A percentile compares a stretch with the other conserved stretches of the same genome.
Evolutionary conservation across 2,113 vertebrate species (phyloP).

Genomic region (Lophotis ruficrista): DNA sequence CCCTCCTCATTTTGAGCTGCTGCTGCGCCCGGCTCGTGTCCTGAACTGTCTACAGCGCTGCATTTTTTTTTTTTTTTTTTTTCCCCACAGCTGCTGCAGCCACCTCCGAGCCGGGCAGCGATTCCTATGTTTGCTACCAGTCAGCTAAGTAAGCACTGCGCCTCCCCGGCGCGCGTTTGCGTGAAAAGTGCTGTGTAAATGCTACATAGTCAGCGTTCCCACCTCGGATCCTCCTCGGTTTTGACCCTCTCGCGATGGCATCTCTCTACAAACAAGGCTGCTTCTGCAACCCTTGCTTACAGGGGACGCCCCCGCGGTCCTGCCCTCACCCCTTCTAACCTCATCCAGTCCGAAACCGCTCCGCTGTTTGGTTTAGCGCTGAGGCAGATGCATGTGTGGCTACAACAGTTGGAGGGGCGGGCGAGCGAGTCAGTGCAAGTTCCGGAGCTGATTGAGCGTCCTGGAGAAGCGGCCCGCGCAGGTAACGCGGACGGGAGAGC

Average conservation of each 20-base stretch:
- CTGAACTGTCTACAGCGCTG: not conserved
- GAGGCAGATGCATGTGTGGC: conserved; percentile 53
- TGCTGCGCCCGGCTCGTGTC: fast-evolving
- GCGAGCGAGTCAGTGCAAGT: not conserved
- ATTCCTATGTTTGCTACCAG: not conserved
- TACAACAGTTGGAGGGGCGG: conserved; percentile 3
- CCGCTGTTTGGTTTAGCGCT: not conserved
- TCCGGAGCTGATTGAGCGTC: not conserved
- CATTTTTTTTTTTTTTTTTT: too few relatives aligned
- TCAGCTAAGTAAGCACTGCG: not conserved
- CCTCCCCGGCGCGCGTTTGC: not conserved
- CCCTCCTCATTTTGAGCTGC: not conserved
- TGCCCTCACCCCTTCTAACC: not conserved
- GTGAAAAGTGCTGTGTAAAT: conserved; percentile 46
- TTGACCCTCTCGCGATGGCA: not conserved
- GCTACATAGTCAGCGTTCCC: conserved; percentile 43
- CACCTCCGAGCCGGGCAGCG: not conserved
- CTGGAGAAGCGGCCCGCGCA: not conserved
- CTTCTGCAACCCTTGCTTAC: fast-evolving
- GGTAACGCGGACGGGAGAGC: not conserved
- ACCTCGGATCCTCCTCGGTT: not conserved
- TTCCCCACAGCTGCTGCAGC: not conserved
- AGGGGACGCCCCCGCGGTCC: not conserved
- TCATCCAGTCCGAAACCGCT: not conserved
- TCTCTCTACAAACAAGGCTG: not conserved